phyloP scores from a whole-genome alignment of 2,888 invertebrate genomes.

The Leistus spinibarbis region DNA sequence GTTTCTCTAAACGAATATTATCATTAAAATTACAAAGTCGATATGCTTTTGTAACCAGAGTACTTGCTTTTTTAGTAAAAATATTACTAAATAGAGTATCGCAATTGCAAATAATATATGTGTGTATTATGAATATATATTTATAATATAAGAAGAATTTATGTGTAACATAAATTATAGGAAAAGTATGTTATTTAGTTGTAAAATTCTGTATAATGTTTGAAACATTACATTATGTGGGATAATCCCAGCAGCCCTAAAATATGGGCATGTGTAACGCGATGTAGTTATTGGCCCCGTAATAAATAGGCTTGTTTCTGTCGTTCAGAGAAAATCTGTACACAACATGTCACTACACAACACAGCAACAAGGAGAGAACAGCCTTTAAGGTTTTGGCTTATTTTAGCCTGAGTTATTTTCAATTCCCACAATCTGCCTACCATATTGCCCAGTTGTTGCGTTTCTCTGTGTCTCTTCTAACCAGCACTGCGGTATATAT shows the following conservation, averaged over 20 bases:
- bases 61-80: no score
- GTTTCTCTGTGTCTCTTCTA: background rate
- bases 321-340: constrained; percentile 51
- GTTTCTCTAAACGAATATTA: no score
- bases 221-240: background rate
- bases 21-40: no score
- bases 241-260: background rate
- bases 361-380: background rate
- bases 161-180: no score
- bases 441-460: constrained; percentile 52
- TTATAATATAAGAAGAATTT: no score
- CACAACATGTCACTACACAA: constrained; percentile 53
- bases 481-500: constrained; percentile 31
- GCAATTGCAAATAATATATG: no score
- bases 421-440: constrained; percentile 57
- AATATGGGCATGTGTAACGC: background rate
- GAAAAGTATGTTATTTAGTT: no score
- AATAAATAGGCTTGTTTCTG: background rate
- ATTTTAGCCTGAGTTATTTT: constrained; percentile 56
- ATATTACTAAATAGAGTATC: no score
- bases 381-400: constrained; percentile 50
- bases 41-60: no score
- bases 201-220: no score
- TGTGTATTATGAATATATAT: no score
- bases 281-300: background rate